Conservation (phyloP, 2,113 vertebrate species). For the Neodontobutis hainanensis region DNA sequence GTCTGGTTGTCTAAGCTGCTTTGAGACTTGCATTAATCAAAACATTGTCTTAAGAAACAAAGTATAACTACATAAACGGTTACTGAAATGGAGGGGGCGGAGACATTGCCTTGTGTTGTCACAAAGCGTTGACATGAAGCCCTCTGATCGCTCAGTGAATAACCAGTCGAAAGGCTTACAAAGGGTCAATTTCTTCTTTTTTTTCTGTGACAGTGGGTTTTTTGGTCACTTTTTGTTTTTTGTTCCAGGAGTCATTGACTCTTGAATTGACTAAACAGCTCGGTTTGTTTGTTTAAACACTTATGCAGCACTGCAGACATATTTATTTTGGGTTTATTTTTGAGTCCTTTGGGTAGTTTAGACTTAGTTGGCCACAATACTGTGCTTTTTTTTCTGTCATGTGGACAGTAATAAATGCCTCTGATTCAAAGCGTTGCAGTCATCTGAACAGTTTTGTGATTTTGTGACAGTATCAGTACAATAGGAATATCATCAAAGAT, state of each 20-base stretch:
- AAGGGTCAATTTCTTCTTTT: neutral
- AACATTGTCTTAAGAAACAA: too few relatives aligned
- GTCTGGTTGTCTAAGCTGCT: too few relatives aligned
- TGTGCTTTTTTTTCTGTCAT: slow-evolving; percentile 12
- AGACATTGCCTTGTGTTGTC: too few relatives aligned
- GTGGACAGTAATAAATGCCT: slow-evolving; percentile 22
- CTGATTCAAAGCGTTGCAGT: slow-evolving; percentile 28
- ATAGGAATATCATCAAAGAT: slow-evolving; percentile 24
- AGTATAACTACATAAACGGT: too few relatives aligned
- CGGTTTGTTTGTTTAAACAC: slow-evolving; percentile 14
- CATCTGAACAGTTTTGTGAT: slow-evolving; percentile 37
- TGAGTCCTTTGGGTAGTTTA: slow-evolving; percentile 9
- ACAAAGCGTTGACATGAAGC: too few relatives aligned
- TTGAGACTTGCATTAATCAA: slow-evolving; percentile 11
- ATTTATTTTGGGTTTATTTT: slow-evolving; percentile 13
- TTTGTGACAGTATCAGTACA: too few relatives aligned
- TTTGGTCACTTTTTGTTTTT: slow-evolving; percentile 16
- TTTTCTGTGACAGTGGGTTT: slow-evolving; percentile 11
- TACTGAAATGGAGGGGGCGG: too few relatives aligned
- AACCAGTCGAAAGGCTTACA: too few relatives aligned
- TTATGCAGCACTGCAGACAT: slow-evolving; percentile 21
- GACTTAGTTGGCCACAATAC: slow-evolving; percentile 17
- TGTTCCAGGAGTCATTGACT: slow-evolving; percentile 13
- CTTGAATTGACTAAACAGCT: neutral
- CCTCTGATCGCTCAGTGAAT: too few relatives aligned